Percentiles rank a stretch among this genome's conserved stretches.
phyloP scores from a whole-genome alignment of 2,797 vertebrate genomes.

The Lagorchestes hirsutus region DNA sequence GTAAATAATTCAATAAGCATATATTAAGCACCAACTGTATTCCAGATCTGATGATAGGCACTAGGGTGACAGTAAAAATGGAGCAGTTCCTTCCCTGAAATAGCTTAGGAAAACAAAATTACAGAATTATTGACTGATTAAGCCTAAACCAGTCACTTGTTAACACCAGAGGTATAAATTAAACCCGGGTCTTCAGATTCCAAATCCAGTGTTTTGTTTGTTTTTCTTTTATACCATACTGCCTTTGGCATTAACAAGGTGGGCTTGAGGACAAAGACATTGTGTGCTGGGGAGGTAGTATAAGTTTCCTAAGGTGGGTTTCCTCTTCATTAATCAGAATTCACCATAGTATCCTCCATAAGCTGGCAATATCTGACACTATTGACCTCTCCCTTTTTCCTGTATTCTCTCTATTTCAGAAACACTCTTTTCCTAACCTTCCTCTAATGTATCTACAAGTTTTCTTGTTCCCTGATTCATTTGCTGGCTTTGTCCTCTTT shows the following conservation, averaged over 20 bases:
- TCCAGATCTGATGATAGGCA: not conserved
- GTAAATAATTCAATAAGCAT: not conserved
- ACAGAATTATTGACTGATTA: not conserved
- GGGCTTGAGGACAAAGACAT: not conserved
- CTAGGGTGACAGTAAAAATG: not conserved
- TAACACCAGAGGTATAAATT: not conserved
- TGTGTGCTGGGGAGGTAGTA: not conserved
- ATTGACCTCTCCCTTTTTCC: not conserved
- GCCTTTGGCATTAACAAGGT: not conserved
- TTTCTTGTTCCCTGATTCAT: not conserved
- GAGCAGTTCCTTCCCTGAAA: not conserved
- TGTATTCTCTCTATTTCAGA: not conserved
- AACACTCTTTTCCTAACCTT: not conserved
- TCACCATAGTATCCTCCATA: not conserved
- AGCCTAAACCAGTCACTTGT: not conserved
- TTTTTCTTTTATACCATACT: not conserved
- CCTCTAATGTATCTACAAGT: not conserved
- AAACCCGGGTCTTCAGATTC: not conserved
- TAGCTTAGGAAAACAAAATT: not conserved
- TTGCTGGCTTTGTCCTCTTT: not conserved
- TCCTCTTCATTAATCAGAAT: constrained; percentile 17
- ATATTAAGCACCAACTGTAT: not conserved
- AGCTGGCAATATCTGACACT: not conserved
- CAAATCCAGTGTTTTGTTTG: not conserved
- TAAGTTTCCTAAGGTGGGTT: not conserved